Percentiles rank a stretch among this genome's conserved stretches.
Evolutionary conservation across 2,113 vertebrate species (phyloP).

Genomic region (Tupaia tana): DNA sequence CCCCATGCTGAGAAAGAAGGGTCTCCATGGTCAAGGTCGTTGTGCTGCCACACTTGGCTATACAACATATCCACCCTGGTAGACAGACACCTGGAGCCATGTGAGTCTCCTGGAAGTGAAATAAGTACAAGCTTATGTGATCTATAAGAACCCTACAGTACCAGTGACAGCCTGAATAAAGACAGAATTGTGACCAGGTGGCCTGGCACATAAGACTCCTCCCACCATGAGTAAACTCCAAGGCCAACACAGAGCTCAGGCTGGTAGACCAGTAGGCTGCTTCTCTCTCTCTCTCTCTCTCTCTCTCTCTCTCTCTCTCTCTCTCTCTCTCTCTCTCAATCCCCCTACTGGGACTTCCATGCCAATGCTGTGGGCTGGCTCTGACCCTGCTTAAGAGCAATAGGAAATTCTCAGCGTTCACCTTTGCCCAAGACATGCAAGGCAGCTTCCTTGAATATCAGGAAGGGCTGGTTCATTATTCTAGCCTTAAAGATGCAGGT

Average conservation of each 20-base stretch:
- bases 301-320: not conserved
- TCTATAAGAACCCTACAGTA: not conserved
- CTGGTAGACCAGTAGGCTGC: not conserved
- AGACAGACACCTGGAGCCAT: not conserved
- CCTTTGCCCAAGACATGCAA: not conserved
- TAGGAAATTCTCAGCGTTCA: fast-evolving
- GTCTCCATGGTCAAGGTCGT: not conserved
- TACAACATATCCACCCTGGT: not conserved
- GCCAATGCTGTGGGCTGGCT: not conserved
- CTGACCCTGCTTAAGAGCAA: not conserved
- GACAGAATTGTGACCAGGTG: not conserved
- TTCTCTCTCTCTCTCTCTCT: too few species aligned
- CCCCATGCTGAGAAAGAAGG: not conserved
- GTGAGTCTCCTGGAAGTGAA: not conserved
- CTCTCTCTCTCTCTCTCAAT: not conserved
- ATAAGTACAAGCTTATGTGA: fast-evolving
- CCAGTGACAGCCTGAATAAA: not conserved
- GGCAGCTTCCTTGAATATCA: not conserved
- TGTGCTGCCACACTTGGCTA: not conserved
- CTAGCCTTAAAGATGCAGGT: not conserved
- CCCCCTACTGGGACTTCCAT: not conserved
- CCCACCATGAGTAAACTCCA: not conserved
- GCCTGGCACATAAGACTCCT: not conserved
- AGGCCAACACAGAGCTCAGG: not conserved
- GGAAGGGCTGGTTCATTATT: not conserved